These are phyloP conservation scores for Drosophila littoralis DNA, from an alignment of 1,140 invertebrate species.

Conservation along the genomic window DNA sequence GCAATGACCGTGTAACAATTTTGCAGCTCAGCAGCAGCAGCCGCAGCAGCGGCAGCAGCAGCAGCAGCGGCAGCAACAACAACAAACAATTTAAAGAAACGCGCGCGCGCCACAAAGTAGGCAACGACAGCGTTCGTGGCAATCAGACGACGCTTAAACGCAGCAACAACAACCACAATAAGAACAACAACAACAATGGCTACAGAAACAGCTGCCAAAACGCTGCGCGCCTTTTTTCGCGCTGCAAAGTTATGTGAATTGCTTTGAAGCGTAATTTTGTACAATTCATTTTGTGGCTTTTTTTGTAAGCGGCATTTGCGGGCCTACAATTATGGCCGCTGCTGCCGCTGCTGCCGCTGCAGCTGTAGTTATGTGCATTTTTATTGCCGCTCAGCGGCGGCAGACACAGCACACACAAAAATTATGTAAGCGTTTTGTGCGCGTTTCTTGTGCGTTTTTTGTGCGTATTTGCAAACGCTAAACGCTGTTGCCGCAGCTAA, in stretches of 20 bases:
- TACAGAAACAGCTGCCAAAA: constrained; percentile 11
- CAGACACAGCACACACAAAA: constrained; percentile 29
- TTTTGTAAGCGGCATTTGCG: constrained; percentile 1
- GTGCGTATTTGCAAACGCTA: constrained; percentile 7
- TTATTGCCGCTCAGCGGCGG: constrained; percentile 27
- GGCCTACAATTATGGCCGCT: constrained; percentile 12
- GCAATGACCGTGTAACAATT: constrained; percentile 80
- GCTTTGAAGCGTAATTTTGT: background rate
- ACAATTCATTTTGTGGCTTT: constrained; percentile 7
- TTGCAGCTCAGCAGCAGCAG: constrained; percentile 50
- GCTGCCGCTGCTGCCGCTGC: constrained; percentile 1
- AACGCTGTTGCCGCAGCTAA: background rate
- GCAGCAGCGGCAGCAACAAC: background rate
- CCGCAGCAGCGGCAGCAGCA: constrained; percentile 16
- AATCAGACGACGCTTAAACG: constrained; percentile 47
- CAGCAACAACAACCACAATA: constrained; percentile 13
- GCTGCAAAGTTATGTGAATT: constrained; percentile 8
- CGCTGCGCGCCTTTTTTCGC: constrained; percentile 39
- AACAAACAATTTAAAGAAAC: constrained; percentile 49
- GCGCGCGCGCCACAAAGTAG: constrained; percentile 58
- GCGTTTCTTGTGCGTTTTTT: constrained; percentile 53
- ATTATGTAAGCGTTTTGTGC: constrained; percentile 68
- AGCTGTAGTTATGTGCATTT: constrained; percentile 20
- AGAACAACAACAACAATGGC: constrained; percentile 12
- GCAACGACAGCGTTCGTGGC: constrained; percentile 39